Evolutionary conservation across 2,797 vertebrate species (phyloP).

Genomic region (Thunnus albacares): DNA sequence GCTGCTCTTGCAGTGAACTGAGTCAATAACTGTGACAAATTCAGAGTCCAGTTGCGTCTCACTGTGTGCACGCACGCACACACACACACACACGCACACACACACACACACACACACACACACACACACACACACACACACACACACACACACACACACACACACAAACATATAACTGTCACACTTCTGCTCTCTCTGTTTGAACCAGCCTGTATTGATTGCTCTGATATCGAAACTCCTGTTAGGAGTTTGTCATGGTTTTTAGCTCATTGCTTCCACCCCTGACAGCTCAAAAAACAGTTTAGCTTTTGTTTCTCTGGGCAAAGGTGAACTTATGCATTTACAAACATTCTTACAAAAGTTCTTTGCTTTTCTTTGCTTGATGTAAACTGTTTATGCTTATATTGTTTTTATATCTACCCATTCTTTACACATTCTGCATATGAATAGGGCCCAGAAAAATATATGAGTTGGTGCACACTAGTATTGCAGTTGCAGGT

Average conservation of each 20-base stretch:
- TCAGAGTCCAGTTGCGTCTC: slow-evolving; percentile 55
- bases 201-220: slow-evolving; percentile 71
- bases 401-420: not conserved
- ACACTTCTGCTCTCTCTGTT: slow-evolving; percentile 53
- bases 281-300: slow-evolving; percentile 49
- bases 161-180: slow-evolving; percentile 37
- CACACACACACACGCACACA: slow-evolving; percentile 26
- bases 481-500: not conserved
- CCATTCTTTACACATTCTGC: not conserved
- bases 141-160: slow-evolving; percentile 34
- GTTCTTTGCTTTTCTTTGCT: no score
- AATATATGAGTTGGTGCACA: not conserved
- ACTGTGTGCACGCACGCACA: slow-evolving; percentile 1
- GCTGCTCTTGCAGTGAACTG: slow-evolving; percentile 65
- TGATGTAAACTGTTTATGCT: no score
- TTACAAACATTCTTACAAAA: not conserved
- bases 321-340: slow-evolving; percentile 11
- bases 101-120: not conserved
- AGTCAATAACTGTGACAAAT: slow-evolving; percentile 73
- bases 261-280: slow-evolving; percentile 57
- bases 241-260: slow-evolving; percentile 59
- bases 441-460: not conserved
- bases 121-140: slow-evolving; percentile 27
- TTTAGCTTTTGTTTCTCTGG: slow-evolving; percentile 30
- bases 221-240: slow-evolving; percentile 57